A percentile compares a stretch with the other conserved stretches of the same genome.
Conservation (phyloP, 2,888 invertebrate genomes). For the Notodonta ziczac region DNA sequence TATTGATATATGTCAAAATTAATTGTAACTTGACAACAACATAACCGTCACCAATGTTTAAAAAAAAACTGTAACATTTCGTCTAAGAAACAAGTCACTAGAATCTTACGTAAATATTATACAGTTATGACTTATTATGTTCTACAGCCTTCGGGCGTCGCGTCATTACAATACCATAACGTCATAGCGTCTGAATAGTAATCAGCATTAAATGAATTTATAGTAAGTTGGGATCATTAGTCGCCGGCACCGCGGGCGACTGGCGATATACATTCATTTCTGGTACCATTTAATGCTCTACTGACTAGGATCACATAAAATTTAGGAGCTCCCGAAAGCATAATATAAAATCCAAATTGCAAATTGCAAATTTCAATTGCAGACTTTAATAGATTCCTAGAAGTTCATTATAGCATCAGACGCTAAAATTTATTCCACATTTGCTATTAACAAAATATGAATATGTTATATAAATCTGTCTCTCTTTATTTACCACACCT, state of each 20-base stretch:
- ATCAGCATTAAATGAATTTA: conserved; percentile 38
- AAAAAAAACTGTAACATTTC: too few species aligned
- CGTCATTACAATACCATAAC: conserved; percentile 39
- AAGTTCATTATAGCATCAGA: too few species aligned
- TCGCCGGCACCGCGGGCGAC: conserved; percentile 10
- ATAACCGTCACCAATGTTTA: too few species aligned
- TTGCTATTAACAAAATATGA: too few species aligned
- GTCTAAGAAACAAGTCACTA: too few species aligned
- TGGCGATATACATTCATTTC: conserved; percentile 14
- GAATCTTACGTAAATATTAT: background rate
- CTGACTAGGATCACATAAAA: background rate
- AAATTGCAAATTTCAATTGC: too few species aligned
- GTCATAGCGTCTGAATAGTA: conserved; percentile 39
- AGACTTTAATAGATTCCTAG: too few species aligned
- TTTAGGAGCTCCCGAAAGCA: background rate
- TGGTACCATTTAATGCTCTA: background rate
- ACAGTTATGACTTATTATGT: conserved; percentile 10
- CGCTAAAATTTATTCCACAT: too few species aligned
- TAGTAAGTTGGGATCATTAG: conserved; percentile 25
- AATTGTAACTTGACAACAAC: too few species aligned
- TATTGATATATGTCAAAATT: too few species aligned
- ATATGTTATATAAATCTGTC: background rate
- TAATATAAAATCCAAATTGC: too few species aligned
- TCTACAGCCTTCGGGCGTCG: conserved; percentile 27
- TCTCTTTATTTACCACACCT: background rate